Evolutionary conservation across 2,888 invertebrate species (phyloP).

Genomic region (Electrophaes corylata): DNA sequence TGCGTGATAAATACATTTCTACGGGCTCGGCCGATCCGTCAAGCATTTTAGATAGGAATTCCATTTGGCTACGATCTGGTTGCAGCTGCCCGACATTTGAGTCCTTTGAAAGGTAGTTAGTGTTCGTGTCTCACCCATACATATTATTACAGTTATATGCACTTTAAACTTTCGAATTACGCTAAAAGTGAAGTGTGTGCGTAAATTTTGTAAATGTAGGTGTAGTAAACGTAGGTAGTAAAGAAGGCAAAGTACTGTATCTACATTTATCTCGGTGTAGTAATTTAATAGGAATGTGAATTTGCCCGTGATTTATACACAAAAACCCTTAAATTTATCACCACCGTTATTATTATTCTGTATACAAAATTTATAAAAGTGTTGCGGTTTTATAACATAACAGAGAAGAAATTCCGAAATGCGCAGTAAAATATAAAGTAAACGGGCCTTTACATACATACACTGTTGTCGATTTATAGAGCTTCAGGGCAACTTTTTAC

Average conservation of each 20-base stretch:
- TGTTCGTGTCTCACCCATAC: conserved; percentile 2
- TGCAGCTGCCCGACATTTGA: conserved; percentile 11
- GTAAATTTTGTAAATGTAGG: neutral
- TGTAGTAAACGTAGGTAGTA: neutral
- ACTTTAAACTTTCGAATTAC: conserved; percentile 19
- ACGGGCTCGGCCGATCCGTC: conserved; percentile 36
- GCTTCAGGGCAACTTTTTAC: no score
- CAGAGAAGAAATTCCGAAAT: no score
- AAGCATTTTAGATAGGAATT: conserved; percentile 30
- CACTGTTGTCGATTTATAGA: no score
- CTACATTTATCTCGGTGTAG: neutral
- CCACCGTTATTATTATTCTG: no score
- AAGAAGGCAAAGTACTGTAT: conserved; percentile 1
- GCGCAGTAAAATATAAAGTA: no score
- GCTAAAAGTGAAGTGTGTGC: conserved; percentile 2
- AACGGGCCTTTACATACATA: no score
- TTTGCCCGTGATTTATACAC: no score
- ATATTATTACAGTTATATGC: conserved; percentile 14
- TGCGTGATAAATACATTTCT: conserved; percentile 35
- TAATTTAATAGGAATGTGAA: neutral
- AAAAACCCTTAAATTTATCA: no score
- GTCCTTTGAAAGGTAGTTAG: conserved; percentile 10
- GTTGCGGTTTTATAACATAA: no score
- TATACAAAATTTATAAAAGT: no score
- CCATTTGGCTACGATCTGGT: conserved; percentile 16